Percentiles rank a stretch among this genome's conserved stretches.
Conservation (phyloP, 2,888 invertebrate genomes). For the Nymphalis urticae region DNA sequence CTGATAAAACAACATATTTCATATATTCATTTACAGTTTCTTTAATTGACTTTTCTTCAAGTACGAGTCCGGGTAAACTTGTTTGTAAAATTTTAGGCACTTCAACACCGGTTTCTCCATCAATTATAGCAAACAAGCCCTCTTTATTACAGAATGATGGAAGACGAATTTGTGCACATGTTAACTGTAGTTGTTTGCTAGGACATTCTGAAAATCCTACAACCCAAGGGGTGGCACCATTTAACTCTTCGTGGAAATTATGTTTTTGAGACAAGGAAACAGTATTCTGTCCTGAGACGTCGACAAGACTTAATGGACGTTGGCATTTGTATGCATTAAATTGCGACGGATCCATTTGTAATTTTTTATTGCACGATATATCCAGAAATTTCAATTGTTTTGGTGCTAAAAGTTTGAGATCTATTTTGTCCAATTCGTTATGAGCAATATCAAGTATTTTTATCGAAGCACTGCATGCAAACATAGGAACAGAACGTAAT, state of each 20-base stretch:
- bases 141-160: conserved; percentile 90
- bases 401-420: conserved; percentile 88
- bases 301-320: conserved; percentile 90
- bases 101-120: conserved; percentile 87
- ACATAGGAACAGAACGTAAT: conserved; percentile 87
- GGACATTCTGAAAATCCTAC: conserved; percentile 93
- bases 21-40: conserved; percentile 91
- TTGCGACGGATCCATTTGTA: conserved; percentile 91
- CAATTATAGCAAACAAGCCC: conserved; percentile 91
- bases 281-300: conserved; percentile 91
- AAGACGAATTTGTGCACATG: conserved; percentile 88
- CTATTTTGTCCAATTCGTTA: conserved; percentile 90
- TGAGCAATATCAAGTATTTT: conserved; percentile 92
- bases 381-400: conserved; percentile 92
- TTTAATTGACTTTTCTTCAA: conserved; percentile 90
- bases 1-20: conserved; percentile 91
- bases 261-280: conserved; percentile 81
- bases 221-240: conserved; percentile 86
- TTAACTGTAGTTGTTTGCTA: conserved; percentile 86
- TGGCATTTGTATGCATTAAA: conserved; percentile 90
- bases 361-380: conserved; percentile 90
- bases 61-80: conserved; percentile 88
- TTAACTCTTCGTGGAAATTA: conserved; percentile 80
- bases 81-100: conserved; percentile 87
- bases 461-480: conserved; percentile 87